A percentile compares a stretch with the other conserved stretches of the same genome.
Conservation (phyloP, 2,113 vertebrate species). For the Nycticryphes semicollaris region DNA sequence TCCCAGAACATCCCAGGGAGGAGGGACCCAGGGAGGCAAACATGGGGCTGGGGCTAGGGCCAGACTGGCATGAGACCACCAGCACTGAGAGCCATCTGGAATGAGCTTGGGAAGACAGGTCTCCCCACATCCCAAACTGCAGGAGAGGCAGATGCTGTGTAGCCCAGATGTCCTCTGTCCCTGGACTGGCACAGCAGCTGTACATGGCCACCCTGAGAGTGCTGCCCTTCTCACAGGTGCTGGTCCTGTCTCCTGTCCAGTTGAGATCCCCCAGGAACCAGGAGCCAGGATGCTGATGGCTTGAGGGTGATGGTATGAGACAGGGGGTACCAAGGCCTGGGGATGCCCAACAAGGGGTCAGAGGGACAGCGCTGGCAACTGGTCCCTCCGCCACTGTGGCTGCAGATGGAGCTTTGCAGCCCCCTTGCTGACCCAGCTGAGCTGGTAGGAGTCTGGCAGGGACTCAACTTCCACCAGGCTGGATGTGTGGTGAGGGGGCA, state of each 20-base stretch:
- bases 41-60: neutral
- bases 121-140: neutral
- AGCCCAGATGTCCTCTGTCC: neutral
- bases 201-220: neutral
- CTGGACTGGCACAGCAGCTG: neutral
- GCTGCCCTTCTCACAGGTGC: neutral
- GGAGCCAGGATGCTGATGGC: neutral
- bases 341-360: neutral
- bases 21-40: neutral
- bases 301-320: accelerated
- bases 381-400: neutral
- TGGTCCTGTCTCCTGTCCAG: neutral
- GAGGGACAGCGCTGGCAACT: accelerated
- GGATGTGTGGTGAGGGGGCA: accelerated
- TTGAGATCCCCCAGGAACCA: neutral
- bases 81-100: neutral
- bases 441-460: neutral
- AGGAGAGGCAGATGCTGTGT: accelerated
- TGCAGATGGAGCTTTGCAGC: neutral
- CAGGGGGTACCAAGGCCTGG: accelerated
- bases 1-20: accelerated
- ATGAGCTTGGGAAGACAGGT: neutral
- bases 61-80: accelerated
- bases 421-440: accelerated
- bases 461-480: accelerated